Evolutionary conservation across 2,797 vertebrate species (phyloP).

Genomic region (Bryconaethiops microstoma): DNA sequence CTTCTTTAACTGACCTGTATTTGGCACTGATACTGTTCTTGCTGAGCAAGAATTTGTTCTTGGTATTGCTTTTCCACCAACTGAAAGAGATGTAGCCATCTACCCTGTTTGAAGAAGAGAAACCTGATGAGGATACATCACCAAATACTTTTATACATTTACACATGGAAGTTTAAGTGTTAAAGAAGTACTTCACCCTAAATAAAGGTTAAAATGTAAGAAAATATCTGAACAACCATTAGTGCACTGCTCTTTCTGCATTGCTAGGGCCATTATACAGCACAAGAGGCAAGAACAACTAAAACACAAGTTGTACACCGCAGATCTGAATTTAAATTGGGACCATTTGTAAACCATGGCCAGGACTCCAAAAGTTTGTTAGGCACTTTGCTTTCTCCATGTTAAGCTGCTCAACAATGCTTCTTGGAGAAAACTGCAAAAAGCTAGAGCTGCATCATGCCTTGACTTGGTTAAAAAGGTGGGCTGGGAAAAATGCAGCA

Average conservation of each 20-base stretch:
- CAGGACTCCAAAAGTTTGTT: background rate
- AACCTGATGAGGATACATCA: background rate
- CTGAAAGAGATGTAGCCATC: conserved; percentile 90
- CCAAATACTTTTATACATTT: background rate
- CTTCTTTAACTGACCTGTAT: conserved; percentile 83
- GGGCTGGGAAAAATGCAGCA: no score
- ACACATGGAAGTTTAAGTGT: no score
- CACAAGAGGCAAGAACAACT: background rate
- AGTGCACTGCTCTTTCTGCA: no score
- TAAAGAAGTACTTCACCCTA: no score
- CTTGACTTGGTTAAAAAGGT: background rate
- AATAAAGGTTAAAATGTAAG: no score
- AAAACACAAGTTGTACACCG: background rate
- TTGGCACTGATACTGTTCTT: conserved; percentile 93
- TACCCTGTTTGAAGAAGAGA: conserved; percentile 76
- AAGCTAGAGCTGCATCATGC: background rate
- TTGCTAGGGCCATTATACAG: background rate
- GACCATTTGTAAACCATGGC: background rate
- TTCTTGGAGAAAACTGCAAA: background rate
- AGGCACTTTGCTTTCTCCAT: background rate
- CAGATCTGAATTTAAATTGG: background rate
- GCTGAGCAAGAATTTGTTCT: conserved; percentile 90
- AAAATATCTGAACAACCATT: no score
- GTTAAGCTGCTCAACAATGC: background rate
- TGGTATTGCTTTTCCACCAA: conserved; percentile 94